Base-by-base conservation (phyloP, 2,888 invertebrate genomes). In the Cyrtodaria siliqua region DNA sequence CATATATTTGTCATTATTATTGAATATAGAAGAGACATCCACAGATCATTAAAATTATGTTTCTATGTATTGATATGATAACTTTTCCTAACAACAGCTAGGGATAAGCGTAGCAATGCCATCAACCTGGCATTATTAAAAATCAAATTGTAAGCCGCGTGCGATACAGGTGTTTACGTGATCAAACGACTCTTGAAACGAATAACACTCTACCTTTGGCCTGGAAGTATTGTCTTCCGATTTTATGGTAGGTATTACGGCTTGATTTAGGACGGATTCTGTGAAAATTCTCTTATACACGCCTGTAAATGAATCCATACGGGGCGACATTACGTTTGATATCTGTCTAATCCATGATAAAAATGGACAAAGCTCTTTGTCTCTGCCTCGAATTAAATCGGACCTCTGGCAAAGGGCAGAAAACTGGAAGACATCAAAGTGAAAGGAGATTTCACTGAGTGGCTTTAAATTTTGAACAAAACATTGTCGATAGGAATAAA, bases 401-500 rank as follows among this genome's bases (percentile, higher is more conserved):
- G 18, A 33, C 4, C 20, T 12, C 12, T 33, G 56, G 56, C 56
- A 33, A 33, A 52, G 40, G 40, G 18, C 40, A 42, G 44, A 52
- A 24, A n/a, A 40, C 60, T 60, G 69, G 18, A 23, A 52, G 52
- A 67, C 78, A 71, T 79, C 79, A 70, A 79, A 70, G 70, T 33
- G 16, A 9, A 16, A 55, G n/a, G 26, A n/a, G 26, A 55, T 42
- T 47, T 60, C 66, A 26, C 29, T n/a, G 50, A 71, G 59, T 40
- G 71, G 62, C 59, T 56, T 56, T 62, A 67, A 73, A 57, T 72
- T 69, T 73, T 69, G 69, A 64, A 78, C 64, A 68, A 78, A 72
- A 60, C 68, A 60, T 47, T 52, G 38, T 52, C 27, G 53, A 59
- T 38, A 29, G 52, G 69, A 53, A 64, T 69, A 49, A 59, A 70